phyloP scores from a whole-genome alignment of 2,113 vertebrate genomes.

The Xiphophorus maculatus region DNA sequence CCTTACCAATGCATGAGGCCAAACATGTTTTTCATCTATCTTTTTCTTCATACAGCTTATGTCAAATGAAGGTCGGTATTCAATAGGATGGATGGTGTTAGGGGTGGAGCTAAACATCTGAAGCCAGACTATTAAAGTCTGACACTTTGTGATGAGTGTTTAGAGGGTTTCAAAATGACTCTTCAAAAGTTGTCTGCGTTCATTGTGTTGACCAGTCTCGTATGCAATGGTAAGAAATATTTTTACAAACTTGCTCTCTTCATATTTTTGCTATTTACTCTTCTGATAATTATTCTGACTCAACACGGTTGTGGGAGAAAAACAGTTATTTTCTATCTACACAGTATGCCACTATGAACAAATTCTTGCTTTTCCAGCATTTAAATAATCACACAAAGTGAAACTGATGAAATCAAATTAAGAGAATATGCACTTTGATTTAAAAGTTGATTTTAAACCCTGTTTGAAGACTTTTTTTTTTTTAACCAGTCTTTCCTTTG shows the following conservation, averaged over 20 bases:
- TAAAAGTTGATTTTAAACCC: neutral
- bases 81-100: neutral
- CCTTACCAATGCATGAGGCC: neutral
- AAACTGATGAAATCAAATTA: neutral
- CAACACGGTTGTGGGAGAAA: too few relatives aligned
- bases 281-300: too few relatives aligned
- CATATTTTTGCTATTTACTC: too few relatives aligned
- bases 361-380: too few relatives aligned
- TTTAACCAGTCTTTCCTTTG: neutral
- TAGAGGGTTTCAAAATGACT: neutral
- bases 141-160: neutral
- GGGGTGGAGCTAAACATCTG: neutral
- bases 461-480: too few relatives aligned
- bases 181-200: neutral
- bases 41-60: neutral
- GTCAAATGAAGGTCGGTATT: neutral
- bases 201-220: neutral
- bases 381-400: neutral
- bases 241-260: neutral
- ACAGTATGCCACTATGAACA: too few relatives aligned
- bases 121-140: neutral
- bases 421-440: neutral
- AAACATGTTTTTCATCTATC: neutral
- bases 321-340: too few relatives aligned
- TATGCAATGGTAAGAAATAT: neutral